Evolutionary conservation across 1,140 invertebrate species (phyloP).

Genomic region (Latrodectus geometricus): DNA sequence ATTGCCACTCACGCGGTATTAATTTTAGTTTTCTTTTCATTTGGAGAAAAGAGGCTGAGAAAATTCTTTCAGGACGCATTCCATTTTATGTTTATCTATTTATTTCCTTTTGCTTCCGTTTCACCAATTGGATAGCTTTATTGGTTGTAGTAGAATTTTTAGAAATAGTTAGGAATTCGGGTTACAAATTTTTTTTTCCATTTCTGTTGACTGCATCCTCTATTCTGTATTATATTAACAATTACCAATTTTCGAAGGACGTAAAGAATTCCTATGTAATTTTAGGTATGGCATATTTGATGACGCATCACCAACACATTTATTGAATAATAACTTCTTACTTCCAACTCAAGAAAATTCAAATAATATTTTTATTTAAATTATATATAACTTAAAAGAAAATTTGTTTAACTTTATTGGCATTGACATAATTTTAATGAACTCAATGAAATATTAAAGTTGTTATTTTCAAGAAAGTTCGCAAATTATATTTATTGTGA

Average conservation of each 20-base stretch:
- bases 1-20: slow-evolving; percentile 53
- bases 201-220: no score
- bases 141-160: slow-evolving; percentile 39
- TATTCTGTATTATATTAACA: background rate
- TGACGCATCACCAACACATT: no score
- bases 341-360: no score
- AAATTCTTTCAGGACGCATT: slow-evolving; percentile 42
- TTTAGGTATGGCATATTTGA: background rate
- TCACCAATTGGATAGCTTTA: slow-evolving; percentile 38
- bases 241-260: background rate
- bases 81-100: slow-evolving; percentile 32
- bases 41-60: background rate
- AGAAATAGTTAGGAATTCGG: slow-evolving; percentile 18
- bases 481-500: no score
- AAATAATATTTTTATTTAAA: no score
- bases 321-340: no score
- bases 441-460: no score
- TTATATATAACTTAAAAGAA: no score
- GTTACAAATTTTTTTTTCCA: background rate
- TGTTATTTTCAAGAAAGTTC: no score
- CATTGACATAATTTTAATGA: no score
- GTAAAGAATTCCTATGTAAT: background rate
- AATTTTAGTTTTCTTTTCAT: slow-evolving; percentile 55
- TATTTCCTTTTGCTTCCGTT: slow-evolving; percentile 37
- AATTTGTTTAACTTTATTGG: no score